A percentile compares a stretch with the other conserved stretches of the same genome.
These are phyloP conservation scores for Nomada hirtipes DNA, from an alignment of 2,888 invertebrate genomes.

Conservation along the genomic window DNA sequence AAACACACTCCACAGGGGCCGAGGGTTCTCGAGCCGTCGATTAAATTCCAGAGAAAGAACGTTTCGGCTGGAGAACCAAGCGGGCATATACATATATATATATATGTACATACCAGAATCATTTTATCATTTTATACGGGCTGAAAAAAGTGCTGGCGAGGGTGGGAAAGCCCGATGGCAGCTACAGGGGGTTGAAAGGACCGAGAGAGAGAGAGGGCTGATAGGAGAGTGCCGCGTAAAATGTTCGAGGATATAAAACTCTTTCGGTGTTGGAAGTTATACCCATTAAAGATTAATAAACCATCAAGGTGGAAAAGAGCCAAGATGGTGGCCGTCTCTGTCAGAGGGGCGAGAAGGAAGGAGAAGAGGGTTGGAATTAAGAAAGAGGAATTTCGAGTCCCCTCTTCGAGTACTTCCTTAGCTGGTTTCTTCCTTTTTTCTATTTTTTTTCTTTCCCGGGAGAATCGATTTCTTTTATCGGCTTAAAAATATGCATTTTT, in stretches of 20 bases:
- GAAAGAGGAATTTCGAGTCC: slow-evolving; percentile 47
- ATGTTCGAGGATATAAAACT: slow-evolving; percentile 78
- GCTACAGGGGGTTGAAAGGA: slow-evolving; percentile 28
- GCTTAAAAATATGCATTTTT: too few relatives aligned
- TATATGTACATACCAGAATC: slow-evolving; percentile 60
- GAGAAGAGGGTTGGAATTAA: slow-evolving; percentile 15
- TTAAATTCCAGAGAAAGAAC: slow-evolving; percentile 59
- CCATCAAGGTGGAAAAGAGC: slow-evolving; percentile 77
- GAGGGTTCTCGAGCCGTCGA: slow-evolving; percentile 41
- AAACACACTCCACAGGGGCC: not conserved
- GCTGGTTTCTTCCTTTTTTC: not conserved
- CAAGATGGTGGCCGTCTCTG: slow-evolving; percentile 68
- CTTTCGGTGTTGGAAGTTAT: slow-evolving; percentile 79
- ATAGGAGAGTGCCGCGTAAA: slow-evolving; percentile 67
- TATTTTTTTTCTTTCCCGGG: not conserved
- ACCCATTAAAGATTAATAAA: slow-evolving; percentile 81
- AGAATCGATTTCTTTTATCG: not conserved
- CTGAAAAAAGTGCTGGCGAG: slow-evolving; percentile 29
- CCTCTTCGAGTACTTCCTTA: not conserved
- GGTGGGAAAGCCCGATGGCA: slow-evolving; percentile 22
- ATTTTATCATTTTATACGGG: slow-evolving; percentile 74
- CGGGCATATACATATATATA: slow-evolving; percentile 7
- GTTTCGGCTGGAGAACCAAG: slow-evolving; percentile 12
- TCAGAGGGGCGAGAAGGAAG: not conserved
- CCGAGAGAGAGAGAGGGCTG: slow-evolving; percentile 28